Base-by-base conservation (phyloP, 1,140 invertebrate genomes). In the Sitodiplosis mosellana region DNA sequence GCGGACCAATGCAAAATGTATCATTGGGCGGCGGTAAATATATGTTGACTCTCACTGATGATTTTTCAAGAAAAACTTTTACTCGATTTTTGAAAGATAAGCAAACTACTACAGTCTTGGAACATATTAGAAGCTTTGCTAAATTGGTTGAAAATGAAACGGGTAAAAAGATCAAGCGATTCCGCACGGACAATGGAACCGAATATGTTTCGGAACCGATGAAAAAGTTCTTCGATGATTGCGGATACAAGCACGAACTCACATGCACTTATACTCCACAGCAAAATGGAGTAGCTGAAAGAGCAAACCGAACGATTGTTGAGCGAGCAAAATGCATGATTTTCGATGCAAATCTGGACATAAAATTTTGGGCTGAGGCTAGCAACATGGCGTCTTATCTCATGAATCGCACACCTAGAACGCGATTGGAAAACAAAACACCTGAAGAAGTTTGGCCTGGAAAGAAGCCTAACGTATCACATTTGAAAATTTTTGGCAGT, bases 41-140 rank as follows among this genome's bases (percentile, higher is more conserved):
- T 52, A 62, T 67, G 50, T 48, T 68, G 14, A 58, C 62, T 4
- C 61, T 69, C 47, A 60, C 64, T 43, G 65, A 71, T 58, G 65
- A 70, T 50, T 61, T 52, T 49, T 63, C 62, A 18, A 53, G 59
- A 18, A 67, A 55, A 47, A 51, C 57, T 15, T 52, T 17, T 46
- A 21, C 3, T 52, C n/a, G n/a, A 10, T 36, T 36, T n/a, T n/a
- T 36, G 34, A 36, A 36, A 10, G 8, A 8, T 8, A 36, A 36
- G 34, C 8, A 8, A 36, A n/a, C 8, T 36, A n/a, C n/a, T n/a
- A n/a, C n/a, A n/a, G 34, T 36, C 8, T n/a, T 36, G n/a, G n/a
- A n/a, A 8, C n/a, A n/a, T 36, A 10, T 69, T 33, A 43, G 17
- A 8, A 17, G 17, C 14, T 43, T 43, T 43, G 17, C 17, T 11